These are phyloP conservation scores for Meriones psammophilus DNA, from an alignment of 2,797 vertebrate species.

Conservation along the genomic window DNA sequence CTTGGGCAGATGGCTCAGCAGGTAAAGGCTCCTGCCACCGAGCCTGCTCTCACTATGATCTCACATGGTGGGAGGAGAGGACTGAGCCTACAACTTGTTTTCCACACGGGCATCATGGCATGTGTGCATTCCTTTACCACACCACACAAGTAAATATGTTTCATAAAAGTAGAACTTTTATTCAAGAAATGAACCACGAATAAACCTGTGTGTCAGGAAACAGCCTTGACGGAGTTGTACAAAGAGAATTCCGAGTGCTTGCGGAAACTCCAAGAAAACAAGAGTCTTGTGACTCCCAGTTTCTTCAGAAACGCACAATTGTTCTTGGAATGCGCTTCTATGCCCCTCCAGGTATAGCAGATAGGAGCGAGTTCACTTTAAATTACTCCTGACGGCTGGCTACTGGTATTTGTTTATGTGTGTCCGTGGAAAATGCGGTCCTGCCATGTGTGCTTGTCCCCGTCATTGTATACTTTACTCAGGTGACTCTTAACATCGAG, in stretches of 20 bases:
- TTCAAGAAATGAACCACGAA: background rate
- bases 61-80: too few relatives aligned
- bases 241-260: background rate
- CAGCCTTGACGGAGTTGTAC: background rate
- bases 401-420: background rate
- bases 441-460: background rate
- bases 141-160: background rate
- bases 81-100: background rate
- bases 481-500: background rate
- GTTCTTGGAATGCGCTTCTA: background rate
- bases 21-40: background rate
- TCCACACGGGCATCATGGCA: fast-evolving
- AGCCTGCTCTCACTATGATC: background rate
- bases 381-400: background rate
- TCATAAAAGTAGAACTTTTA: background rate
- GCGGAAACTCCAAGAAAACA: background rate
- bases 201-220: background rate
- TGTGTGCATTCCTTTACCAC: background rate
- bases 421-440: background rate
- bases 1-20: background rate
- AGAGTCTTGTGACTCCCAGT: background rate
- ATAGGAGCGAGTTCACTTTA: background rate
- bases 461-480: too few relatives aligned
- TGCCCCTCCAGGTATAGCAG: background rate
- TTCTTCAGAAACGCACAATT: background rate